Conservation (phyloP, 2,888 invertebrate genomes). For the Drosophila sordidula region DNA sequence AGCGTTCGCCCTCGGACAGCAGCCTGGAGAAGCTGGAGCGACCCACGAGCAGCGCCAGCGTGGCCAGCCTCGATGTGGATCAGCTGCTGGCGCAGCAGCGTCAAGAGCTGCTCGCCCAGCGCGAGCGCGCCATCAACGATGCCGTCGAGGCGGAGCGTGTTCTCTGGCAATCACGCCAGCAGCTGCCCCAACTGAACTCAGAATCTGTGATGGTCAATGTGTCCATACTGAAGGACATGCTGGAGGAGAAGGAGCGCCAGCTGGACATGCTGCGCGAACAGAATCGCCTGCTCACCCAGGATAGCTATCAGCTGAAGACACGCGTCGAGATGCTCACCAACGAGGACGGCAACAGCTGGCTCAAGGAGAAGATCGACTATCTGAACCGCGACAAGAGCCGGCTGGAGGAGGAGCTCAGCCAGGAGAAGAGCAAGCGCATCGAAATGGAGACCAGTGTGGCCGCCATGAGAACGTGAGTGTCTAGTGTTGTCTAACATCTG, state of each 20-base stretch:
- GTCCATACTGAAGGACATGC: slow-evolving; percentile 88
- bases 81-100: slow-evolving; percentile 89
- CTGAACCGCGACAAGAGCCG: slow-evolving; percentile 86
- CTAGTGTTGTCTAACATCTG: not conserved
- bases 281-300: slow-evolving; percentile 87
- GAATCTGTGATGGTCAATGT: slow-evolving; percentile 86
- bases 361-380: slow-evolving; percentile 85
- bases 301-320: slow-evolving; percentile 89
- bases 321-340: slow-evolving; percentile 89
- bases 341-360: slow-evolving; percentile 86
- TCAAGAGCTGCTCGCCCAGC: slow-evolving; percentile 87
- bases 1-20: slow-evolving; percentile 91
- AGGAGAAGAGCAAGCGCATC: slow-evolving; percentile 82
- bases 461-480: slow-evolving; percentile 85
- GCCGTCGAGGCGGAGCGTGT: slow-evolving; percentile 86
- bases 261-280: slow-evolving; percentile 88
- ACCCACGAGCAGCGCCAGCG: slow-evolving; percentile 85
- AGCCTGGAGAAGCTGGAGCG: slow-evolving; percentile 92
- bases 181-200: slow-evolving; percentile 70
- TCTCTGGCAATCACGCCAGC: slow-evolving; percentile 82
- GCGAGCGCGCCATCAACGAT: slow-evolving; percentile 86
- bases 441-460: slow-evolving; percentile 86
- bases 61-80: slow-evolving; percentile 84
- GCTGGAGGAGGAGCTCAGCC: slow-evolving; percentile 84
- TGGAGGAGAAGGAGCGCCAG: slow-evolving; percentile 90